Conservation (phyloP, 2,113 vertebrate species). For the Donacobius atricapilla region DNA sequence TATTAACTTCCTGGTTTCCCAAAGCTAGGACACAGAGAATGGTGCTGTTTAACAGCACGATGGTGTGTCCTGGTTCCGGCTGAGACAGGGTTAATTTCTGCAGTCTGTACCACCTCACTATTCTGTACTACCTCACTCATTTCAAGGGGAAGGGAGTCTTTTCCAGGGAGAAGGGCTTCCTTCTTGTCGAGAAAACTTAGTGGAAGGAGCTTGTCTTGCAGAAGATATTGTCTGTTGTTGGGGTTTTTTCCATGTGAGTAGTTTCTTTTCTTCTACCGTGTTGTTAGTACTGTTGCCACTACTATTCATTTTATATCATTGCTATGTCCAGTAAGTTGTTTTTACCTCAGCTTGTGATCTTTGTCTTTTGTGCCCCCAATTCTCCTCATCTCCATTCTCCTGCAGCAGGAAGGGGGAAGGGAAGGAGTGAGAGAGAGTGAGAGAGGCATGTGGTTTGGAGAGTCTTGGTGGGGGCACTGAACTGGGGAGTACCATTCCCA, state of each 20-base stretch:
- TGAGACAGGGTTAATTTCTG: background rate
- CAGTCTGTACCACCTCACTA: background rate
- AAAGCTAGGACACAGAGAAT: background rate
- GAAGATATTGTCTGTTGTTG: background rate
- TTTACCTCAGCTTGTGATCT: background rate
- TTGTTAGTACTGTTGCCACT: background rate
- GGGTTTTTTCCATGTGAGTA: background rate
- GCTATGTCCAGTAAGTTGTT: background rate
- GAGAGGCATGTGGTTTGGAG: background rate
- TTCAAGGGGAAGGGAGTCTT: rapidly evolving
- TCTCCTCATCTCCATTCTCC: background rate
- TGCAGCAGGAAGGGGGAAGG: background rate
- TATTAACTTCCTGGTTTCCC: background rate
- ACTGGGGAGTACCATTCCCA: background rate
- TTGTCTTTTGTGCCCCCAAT: background rate
- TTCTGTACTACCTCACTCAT: background rate
- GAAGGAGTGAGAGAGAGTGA: background rate
- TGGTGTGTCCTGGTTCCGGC: background rate
- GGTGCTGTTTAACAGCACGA: background rate
- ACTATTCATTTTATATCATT: background rate
- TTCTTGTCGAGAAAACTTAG: background rate
- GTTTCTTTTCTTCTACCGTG: background rate
- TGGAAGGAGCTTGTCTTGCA: background rate
- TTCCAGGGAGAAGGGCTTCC: background rate
- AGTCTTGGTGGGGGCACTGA: background rate